Conservation (phyloP, 2,888 invertebrate genomes). For the Furcula furcula region DNA sequence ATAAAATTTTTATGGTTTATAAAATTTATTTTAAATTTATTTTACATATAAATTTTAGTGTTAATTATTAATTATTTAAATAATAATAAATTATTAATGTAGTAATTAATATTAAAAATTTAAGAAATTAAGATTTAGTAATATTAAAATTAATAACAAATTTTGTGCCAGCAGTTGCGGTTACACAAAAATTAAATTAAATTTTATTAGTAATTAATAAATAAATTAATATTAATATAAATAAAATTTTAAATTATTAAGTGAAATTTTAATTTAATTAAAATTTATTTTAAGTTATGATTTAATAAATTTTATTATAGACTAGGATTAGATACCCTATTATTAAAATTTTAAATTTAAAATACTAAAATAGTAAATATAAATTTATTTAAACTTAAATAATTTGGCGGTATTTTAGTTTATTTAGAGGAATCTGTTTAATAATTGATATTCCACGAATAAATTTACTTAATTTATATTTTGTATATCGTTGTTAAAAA, state of each 20-base stretch:
- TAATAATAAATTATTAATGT: slow-evolving; percentile 42
- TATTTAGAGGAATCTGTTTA: slow-evolving; percentile 86
- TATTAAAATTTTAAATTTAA: slow-evolving; percentile 79
- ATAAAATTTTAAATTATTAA: slow-evolving; percentile 72
- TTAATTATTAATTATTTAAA: slow-evolving; percentile 62
- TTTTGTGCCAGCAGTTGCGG: slow-evolving; percentile 88
- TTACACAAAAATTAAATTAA: slow-evolving; percentile 83
- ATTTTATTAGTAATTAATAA: slow-evolving; percentile 73
- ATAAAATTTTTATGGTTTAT: slow-evolving; percentile 75
- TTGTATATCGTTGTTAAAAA: slow-evolving; percentile 74
- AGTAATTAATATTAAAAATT: slow-evolving; percentile 80
- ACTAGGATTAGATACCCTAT: slow-evolving; percentile 88
- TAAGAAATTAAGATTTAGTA: slow-evolving; percentile 84
- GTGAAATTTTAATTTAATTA: slow-evolving; percentile 82
- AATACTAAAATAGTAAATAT: slow-evolving; percentile 80
- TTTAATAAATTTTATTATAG: slow-evolving; percentile 71
- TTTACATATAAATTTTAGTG: slow-evolving; percentile 81
- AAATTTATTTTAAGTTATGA: slow-evolving; percentile 51
- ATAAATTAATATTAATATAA: slow-evolving; percentile 46
- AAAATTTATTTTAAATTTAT: slow-evolving; percentile 73
- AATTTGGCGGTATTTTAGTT: slow-evolving; percentile 87
- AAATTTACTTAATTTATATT: slow-evolving; percentile 75
- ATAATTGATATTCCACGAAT: slow-evolving; percentile 85
- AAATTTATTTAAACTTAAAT: slow-evolving; percentile 84
- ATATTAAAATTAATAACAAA: slow-evolving; percentile 81